Evolutionary conservation across 2,888 invertebrate species (phyloP).

Genomic region (Phania funesta): DNA sequence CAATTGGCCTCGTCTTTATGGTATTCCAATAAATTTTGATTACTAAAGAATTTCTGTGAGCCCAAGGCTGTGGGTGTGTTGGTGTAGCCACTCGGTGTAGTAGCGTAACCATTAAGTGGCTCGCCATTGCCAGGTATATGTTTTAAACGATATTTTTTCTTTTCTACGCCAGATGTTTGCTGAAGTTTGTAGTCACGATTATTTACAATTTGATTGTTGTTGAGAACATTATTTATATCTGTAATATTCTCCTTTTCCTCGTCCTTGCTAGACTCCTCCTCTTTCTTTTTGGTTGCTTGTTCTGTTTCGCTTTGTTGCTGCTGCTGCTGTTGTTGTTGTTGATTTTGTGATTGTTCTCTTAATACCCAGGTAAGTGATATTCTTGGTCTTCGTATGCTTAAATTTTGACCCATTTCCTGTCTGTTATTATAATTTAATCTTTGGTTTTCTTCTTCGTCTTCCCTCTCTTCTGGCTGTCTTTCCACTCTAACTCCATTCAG

Average conservation of each 20-base stretch:
- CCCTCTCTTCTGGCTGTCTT: conserved; percentile 9
- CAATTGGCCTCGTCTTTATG: conserved; percentile 71
- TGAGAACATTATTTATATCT: conserved; percentile 72
- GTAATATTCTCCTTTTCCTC: conserved; percentile 35
- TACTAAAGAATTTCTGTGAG: conserved; percentile 79
- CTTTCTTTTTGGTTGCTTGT: conserved; percentile 63
- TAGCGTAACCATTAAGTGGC: conserved; percentile 76
- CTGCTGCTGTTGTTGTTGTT: conserved; percentile 69
- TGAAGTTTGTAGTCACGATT: conserved; percentile 39
- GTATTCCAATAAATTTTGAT: conserved; percentile 78
- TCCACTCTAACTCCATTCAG: conserved; percentile 51
- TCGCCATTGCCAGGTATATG: conserved; percentile 68
- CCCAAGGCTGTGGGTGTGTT: conserved; percentile 74
- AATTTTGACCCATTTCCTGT: conserved; percentile 82
- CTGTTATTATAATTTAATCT: conserved; percentile 67
- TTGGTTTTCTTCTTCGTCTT: conserved; percentile 69
- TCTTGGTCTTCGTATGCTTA: conserved; percentile 83
- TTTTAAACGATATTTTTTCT: conserved; percentile 74
- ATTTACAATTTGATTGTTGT: conserved; percentile 77
- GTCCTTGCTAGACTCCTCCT: conserved; percentile 13
- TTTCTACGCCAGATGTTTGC: conserved; percentile 59
- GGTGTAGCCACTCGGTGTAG: conserved; percentile 76
- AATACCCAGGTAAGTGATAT: conserved; percentile 89
- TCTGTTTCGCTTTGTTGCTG: conserved; percentile 64
- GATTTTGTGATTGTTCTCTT: conserved; percentile 83